phyloP scores from a whole-genome alignment of 2,888 invertebrate genomes.

The Resseliella maxima region DNA sequence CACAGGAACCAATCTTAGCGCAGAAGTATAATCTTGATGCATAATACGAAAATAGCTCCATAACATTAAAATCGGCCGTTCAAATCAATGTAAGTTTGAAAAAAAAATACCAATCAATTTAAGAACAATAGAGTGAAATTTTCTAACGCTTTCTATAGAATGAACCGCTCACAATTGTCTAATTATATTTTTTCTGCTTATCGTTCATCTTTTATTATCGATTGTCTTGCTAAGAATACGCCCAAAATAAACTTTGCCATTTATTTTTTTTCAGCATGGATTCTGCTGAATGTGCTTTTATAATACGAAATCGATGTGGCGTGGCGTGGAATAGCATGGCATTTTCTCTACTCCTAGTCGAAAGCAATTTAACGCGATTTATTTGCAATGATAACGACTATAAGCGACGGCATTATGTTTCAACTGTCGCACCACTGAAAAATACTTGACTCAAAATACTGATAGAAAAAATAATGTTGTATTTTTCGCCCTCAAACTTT shows the following conservation, averaged over 20 bases:
- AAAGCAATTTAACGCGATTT: slow-evolving; percentile 44
- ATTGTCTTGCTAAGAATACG: slow-evolving; percentile 29
- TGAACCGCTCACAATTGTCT: neutral
- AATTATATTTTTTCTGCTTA: slow-evolving; percentile 25
- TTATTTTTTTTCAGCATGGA: neutral
- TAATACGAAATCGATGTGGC: slow-evolving; percentile 39
- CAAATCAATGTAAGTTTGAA: too few relatives aligned
- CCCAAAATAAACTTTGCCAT: slow-evolving; percentile 38
- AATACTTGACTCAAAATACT: neutral
- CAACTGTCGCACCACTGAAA: neutral
- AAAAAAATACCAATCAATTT: neutral
- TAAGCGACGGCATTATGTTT: slow-evolving; percentile 30
- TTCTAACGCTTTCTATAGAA: neutral
- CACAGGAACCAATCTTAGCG: too few relatives aligned
- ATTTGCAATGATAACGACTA: neutral
- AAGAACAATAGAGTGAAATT: slow-evolving; percentile 3
- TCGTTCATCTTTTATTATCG: neutral
- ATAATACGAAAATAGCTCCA: too few relatives aligned
- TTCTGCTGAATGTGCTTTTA: neutral
- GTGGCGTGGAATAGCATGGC: neutral
- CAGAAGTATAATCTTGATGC: too few relatives aligned
- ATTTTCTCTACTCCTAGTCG: neutral
- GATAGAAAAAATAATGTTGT: neutral
- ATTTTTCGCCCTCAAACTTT: neutral
- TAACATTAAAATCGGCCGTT: too few relatives aligned